A percentile compares a stretch with the other conserved stretches of the same genome.
These are phyloP conservation scores for Caloenas nicobarica DNA, from an alignment of 2,113 vertebrate species.

Conservation along the genomic window DNA sequence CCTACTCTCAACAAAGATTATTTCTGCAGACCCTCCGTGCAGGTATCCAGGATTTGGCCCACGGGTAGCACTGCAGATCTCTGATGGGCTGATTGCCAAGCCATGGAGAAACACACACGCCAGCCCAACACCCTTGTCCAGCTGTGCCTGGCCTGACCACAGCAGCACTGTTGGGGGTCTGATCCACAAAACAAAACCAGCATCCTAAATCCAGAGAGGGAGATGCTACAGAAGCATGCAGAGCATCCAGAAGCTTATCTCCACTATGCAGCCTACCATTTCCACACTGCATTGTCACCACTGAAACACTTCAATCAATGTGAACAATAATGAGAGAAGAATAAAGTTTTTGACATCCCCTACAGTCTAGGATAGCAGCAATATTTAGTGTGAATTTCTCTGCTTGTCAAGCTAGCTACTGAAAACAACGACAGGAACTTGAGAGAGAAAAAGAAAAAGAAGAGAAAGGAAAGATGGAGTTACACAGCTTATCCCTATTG, in stretches of 20 bases:
- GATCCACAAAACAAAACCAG: background rate
- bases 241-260: conserved; percentile 2
- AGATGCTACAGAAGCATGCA: background rate
- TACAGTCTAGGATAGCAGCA: conserved; percentile 56
- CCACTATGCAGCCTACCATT: background rate
- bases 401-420: conserved; percentile 3
- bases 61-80: background rate
- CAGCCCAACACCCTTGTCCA: background rate
- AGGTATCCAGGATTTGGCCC: background rate
- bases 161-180: background rate
- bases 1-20: background rate
- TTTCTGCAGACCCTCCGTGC: background rate
- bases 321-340: background rate
- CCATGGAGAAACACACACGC: background rate
- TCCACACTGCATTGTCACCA: background rate
- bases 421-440: background rate
- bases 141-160: background rate
- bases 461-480: background rate
- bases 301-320: background rate
- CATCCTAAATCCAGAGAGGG: background rate
- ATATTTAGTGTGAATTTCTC: conserved; percentile 45
- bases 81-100: background rate
- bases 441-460: background rate
- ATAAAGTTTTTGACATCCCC: background rate
- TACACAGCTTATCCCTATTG: conserved; percentile 7